Base-by-base conservation (phyloP, 2,888 invertebrate species). In the Drosophila gaucha region DNA sequence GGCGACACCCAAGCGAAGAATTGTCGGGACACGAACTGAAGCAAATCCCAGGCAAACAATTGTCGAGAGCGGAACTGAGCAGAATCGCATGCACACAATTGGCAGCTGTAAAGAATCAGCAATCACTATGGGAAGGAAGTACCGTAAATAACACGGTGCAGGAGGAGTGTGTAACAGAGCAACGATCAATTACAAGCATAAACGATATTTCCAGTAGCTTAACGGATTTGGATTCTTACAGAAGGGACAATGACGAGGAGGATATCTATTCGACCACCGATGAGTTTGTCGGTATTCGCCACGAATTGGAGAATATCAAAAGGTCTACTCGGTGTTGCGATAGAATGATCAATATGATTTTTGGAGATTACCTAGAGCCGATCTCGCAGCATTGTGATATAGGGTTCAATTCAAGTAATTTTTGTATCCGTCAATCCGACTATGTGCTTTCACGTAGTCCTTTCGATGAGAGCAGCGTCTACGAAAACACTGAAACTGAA, bases 241-340 rank as follows among this genome's bases (percentile, higher is more conserved):
- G 1, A 1, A 22, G 8, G 1, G 2, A 14, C 24, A 1, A 14
- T 9, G 9, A 1, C 8, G 1, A n/a, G 1, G 14, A 6, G 5
- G 16, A 22, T 6, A 2, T 3, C 14, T 6, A 10, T 3, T 18
- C 41, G 8, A 24, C 22, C 14, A 1, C n/a, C 22, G 50, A 69
- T 10, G 33, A 56, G n/a, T 3, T 47, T 9, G 2, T 38, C 18
- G 26, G 24, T 3, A 30, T 52, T 20, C 28, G 60, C 3, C 22
- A 31, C 2, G 38, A 74, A 44, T 6, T 73, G 12, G 12, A 35
- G 12, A 8, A 43, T 1, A 62, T n/a, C 9, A 44, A 30, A 0
- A 8, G 14, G 4, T 68, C 58, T 20, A 49, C 43, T 38, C 60
- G 31, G 6, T 44, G 24, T 1, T 63, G 72, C 39, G 41, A 65